Percentiles rank a stretch among this genome's conserved stretches.
Evolutionary conservation across 2,113 vertebrate species (phyloP).

Genomic region (Theristicus caerulescens): DNA sequence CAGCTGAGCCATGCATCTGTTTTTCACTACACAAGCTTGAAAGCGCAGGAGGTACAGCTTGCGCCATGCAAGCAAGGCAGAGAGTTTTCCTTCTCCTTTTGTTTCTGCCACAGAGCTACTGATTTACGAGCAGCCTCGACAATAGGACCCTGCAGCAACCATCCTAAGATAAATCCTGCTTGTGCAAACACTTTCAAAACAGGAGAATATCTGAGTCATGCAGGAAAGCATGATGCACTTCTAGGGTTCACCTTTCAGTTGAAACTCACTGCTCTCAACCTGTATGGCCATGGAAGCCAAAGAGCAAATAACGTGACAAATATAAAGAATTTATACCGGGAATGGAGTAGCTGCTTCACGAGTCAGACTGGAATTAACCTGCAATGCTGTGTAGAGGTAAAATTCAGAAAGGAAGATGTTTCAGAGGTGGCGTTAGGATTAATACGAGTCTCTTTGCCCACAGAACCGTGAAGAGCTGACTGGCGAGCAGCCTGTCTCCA

Average conservation of each 20-base stretch:
- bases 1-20: not conserved
- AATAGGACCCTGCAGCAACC: not conserved
- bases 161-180: slow-evolving; percentile 31
- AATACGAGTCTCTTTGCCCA: not conserved
- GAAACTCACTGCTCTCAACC: not conserved
- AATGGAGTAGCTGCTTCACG: not conserved
- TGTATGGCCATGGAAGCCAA: not conserved
- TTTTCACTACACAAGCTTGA: not conserved
- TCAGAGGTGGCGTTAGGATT: not conserved
- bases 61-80: not conserved
- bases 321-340: not conserved
- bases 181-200: slow-evolving; percentile 31
- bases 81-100: slow-evolving; percentile 6
- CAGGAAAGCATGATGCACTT: slow-evolving; percentile 28
- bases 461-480: not conserved
- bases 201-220: slow-evolving; percentile 32
- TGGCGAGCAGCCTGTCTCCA: not conserved
- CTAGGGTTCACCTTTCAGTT: not conserved
- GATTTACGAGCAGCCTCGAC: slow-evolving; percentile 13
- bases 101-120: not conserved
- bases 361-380: not conserved
- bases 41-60: not conserved
- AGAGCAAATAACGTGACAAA: not conserved
- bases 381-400: not conserved
- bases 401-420: not conserved